Evolutionary conservation across 2,797 vertebrate species (phyloP), one percentile per base, ranked within the genome.

Genomic region (Xiphorhynchus erythropygius): DNA sequence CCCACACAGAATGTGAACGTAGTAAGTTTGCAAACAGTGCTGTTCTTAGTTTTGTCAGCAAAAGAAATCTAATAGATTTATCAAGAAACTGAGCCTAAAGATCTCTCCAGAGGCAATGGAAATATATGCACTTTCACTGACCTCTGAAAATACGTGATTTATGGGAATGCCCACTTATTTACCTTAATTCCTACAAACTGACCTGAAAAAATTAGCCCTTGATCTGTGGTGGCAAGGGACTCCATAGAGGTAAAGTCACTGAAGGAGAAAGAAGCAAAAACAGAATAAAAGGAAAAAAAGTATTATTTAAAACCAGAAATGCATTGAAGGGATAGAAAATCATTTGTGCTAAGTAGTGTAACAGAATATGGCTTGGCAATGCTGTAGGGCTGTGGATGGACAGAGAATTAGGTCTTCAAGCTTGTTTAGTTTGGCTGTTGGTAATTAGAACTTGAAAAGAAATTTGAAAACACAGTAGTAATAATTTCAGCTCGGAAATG

Each of bases 371-470:
- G 2, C 80, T 90, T 94, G 95, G 85, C 87, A 92, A 53, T n/a
- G 65, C 67, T 69, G 35, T 81, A 23, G 46, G 39, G 42, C 84
- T 88, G 57, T 28, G 67, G 74, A 95, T 73, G 89, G 92, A 89
- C 82, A 89, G 65, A 77, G 64, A 78, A 42, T 84, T 14, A 75
- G 39, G 37, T 82, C 77, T 96, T 94, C 84, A 27, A 92, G 53
- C 69, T 67, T 63, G 67, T 94, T 93, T 96, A 56, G 63, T 91
- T 88, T 96, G 91, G 94, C 87, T 84, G 55, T 93, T 81, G 79
- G 64, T 46, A 94, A 94, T 95, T 83, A 95, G 71, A 83, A 56
- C 68, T 83, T 68, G 78, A 97, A 95, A 94, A 76, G 69, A 80
- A 84, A 87, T 81, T 39, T 70, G 67, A 84, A 95, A 93, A 95